Conservation (phyloP, 2,888 invertebrate species). For the Loripinus fragilis region DNA sequence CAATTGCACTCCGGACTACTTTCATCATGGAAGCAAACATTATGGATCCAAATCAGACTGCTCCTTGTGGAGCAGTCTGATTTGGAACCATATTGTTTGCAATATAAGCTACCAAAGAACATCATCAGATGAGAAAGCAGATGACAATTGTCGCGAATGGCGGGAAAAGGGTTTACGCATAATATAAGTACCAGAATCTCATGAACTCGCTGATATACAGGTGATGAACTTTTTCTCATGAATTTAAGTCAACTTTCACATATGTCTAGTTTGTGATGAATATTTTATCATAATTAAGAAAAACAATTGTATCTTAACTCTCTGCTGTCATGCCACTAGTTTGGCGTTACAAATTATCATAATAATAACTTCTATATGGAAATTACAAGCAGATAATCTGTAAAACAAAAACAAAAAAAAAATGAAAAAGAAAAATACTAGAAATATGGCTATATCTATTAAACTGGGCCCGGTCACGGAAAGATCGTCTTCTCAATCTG, state of each 20-base stretch:
- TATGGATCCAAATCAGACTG: too few relatives aligned
- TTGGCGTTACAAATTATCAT: background rate
- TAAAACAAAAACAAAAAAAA: background rate
- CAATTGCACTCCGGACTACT: too few relatives aligned
- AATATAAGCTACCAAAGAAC: too few relatives aligned
- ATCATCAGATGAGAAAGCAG: too few relatives aligned
- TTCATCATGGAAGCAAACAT: too few relatives aligned
- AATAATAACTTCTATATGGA: constrained; percentile 9
- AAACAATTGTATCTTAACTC: background rate
- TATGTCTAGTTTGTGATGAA: background rate
- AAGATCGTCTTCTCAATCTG: background rate
- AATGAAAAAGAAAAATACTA: background rate
- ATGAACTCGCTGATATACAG: background rate
- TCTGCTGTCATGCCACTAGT: background rate
- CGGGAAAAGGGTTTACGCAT: background rate
- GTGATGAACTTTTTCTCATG: constrained; percentile 9
- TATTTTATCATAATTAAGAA: constrained; percentile 5
- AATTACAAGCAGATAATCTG: background rate
- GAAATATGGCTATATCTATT: background rate
- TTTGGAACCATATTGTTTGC: too few relatives aligned
- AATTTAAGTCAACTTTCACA: constrained; percentile 16
- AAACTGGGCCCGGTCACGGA: background rate
- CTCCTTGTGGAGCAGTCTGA: too few relatives aligned
- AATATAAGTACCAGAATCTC: background rate
- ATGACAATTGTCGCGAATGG: too few relatives aligned